Evolutionary conservation across 2,888 invertebrate species (phyloP).

Genomic region (Anoplius nigerrimus): DNA sequence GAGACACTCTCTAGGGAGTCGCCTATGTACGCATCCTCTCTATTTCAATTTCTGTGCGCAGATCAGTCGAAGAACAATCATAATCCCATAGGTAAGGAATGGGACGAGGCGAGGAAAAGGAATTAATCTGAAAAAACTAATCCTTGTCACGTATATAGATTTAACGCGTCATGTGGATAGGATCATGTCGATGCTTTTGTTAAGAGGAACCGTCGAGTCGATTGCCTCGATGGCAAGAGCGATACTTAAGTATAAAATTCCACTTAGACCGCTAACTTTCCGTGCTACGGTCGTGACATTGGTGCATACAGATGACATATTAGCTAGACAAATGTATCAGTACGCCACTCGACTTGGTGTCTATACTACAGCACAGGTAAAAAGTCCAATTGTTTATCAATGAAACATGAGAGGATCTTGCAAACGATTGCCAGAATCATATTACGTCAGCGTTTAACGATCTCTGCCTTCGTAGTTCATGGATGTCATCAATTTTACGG

Average conservation of each 20-base stretch:
- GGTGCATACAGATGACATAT: constrained; percentile 46
- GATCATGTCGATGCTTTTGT: constrained; percentile 45
- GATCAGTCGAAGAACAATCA: constrained; percentile 54
- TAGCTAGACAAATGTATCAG: constrained; percentile 57
- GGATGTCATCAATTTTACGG: constrained; percentile 27
- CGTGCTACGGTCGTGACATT: constrained; percentile 52
- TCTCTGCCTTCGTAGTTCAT: no score
- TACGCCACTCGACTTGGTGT: constrained; percentile 56
- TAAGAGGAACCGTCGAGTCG: constrained; percentile 30
- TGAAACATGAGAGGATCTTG: not conserved
- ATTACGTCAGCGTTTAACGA: not conserved
- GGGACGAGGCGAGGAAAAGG: not conserved
- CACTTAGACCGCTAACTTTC: constrained; percentile 40
- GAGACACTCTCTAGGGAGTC: constrained; percentile 48
- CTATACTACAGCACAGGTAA: constrained; percentile 58
- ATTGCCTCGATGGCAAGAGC: constrained; percentile 44
- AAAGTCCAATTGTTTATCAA: not conserved
- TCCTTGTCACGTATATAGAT: constrained; percentile 47
- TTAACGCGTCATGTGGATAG: constrained; percentile 51
- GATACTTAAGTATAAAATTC: constrained; percentile 50
- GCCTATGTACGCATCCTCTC: constrained; percentile 51
- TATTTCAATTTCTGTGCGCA: constrained; percentile 56
- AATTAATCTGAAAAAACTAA: not conserved
- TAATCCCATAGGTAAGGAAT: constrained; percentile 62
- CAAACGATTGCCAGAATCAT: not conserved